Conservation (phyloP, 1,140 invertebrate species). For the Caenorhabditis brenneri region DNA sequence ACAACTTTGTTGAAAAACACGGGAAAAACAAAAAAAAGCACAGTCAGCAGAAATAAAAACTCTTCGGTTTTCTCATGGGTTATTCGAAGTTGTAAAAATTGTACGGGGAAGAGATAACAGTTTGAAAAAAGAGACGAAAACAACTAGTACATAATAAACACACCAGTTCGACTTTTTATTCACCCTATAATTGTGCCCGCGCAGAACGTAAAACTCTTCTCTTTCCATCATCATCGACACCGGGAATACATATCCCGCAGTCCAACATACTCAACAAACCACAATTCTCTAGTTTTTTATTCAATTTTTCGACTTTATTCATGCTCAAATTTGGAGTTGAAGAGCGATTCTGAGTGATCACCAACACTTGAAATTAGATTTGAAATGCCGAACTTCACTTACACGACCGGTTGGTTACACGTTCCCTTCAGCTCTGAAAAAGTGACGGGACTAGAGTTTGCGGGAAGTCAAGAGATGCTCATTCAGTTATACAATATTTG, state of each 20-base stretch:
- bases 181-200: not conserved
- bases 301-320: not conserved
- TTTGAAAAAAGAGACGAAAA: not conserved
- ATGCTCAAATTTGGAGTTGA: conserved; percentile 32
- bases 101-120: not conserved
- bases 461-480: conserved; percentile 39
- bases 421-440: not conserved
- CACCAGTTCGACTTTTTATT: conserved; percentile 16
- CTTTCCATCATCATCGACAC: conserved; percentile 19
- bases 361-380: not conserved
- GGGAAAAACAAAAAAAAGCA: not conserved
- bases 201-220: conserved; percentile 7
- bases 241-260: conserved; percentile 4
- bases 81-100: conserved; percentile 7
- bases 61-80: not conserved
- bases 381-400: conserved; percentile 22
- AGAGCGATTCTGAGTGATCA: too few relatives aligned
- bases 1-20: too few relatives aligned
- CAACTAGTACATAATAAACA: conserved; percentile 34
- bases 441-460: conserved; percentile 33
- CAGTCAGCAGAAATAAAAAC: not conserved
- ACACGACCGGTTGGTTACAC: conserved; percentile 32
- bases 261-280: not conserved
- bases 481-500: conserved; percentile 43
- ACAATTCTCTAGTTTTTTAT: not conserved